Conservation (phyloP, 2,113 vertebrate genomes). For the Blennius ocellaris region DNA sequence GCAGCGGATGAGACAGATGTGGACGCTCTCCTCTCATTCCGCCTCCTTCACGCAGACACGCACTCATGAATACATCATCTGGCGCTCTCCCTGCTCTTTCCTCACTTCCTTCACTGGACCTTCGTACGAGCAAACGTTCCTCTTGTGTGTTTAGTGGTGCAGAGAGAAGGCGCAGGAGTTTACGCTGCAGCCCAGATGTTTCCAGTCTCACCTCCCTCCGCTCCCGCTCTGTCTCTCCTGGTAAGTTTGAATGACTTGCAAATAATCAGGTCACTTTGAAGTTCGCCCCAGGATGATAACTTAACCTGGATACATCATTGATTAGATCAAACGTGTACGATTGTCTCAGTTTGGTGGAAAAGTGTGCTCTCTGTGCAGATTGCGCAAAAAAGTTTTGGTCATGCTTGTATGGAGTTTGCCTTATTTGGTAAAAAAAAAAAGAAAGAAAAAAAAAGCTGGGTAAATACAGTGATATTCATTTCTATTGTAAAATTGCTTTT, state of each 20-base stretch:
- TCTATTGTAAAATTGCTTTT: background rate
- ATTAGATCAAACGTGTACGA: background rate
- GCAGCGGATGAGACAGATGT: conserved; percentile 2
- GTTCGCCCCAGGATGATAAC: background rate
- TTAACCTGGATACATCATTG: background rate
- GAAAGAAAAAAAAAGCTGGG: no score
- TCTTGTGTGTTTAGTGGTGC: background rate
- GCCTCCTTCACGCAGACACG: background rate
- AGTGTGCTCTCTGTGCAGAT: background rate
- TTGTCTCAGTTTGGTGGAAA: background rate
- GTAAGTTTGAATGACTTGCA: conserved; percentile 61
- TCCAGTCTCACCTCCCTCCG: conserved; percentile 41
- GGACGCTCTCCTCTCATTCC: background rate
- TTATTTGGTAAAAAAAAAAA: no score
- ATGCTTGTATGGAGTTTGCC: background rate
- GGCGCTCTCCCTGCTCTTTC: background rate
- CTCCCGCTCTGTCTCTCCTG: conserved; percentile 25
- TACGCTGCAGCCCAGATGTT: conserved; percentile 62
- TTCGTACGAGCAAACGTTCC: background rate
- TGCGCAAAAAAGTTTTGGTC: background rate
- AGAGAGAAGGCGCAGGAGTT: background rate
- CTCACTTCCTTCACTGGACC: background rate
- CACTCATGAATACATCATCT: background rate
- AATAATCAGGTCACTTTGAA: background rate
- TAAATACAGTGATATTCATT: no score